These are phyloP conservation scores for Oscheius sp. DNA, from an alignment of 2,888 invertebrate genomes.

Conservation along the genomic window DNA sequence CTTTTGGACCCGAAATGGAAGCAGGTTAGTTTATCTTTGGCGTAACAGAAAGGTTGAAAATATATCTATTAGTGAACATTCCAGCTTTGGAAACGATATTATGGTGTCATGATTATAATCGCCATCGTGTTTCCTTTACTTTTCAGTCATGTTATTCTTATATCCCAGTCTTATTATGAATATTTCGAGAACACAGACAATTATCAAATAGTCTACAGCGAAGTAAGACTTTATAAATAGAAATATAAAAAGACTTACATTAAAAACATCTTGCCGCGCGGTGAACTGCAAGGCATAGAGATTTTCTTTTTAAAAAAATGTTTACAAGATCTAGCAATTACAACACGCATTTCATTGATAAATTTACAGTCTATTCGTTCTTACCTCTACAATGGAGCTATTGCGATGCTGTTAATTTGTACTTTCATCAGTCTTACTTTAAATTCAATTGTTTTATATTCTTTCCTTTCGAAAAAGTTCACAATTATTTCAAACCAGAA, in stretches of 20 bases:
- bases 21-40: neutral
- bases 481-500: neutral
- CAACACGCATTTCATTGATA: neutral
- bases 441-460: constrained; percentile 1
- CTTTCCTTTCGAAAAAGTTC: constrained; percentile 2
- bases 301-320: no score
- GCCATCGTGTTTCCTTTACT: constrained; percentile 10
- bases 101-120: neutral
- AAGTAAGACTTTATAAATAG: no score
- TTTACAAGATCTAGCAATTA: no score
- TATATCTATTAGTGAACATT: neutral
- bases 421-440: neutral
- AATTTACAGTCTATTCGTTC: neutral
- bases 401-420: neutral
- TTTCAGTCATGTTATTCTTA: constrained; percentile 12
- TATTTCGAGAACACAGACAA: constrained; percentile 1
- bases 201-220: neutral
- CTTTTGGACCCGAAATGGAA: neutral
- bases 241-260: no score
- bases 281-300: no score
- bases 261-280: no score
- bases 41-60: neutral
- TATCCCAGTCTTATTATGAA: neutral
- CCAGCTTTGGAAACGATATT: neutral
- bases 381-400: constrained; percentile 13